Conservation (phyloP, 1,140 invertebrate species). For the Laupala kohalensis region DNA sequence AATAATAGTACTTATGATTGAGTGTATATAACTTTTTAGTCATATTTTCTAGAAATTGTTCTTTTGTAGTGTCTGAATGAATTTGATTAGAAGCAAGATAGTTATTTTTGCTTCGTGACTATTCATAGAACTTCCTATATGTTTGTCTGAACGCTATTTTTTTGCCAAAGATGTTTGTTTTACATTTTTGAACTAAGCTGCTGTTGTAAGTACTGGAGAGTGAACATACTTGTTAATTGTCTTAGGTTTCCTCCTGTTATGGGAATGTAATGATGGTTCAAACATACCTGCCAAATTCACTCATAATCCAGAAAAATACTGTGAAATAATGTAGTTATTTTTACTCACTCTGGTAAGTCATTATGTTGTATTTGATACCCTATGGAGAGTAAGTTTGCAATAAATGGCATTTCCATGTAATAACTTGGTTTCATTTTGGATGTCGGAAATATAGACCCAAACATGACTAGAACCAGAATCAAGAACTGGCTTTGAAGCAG, state of each 20-base stretch:
- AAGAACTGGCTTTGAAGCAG: too few relatives aligned
- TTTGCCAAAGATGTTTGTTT: neutral
- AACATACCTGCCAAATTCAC: neutral
- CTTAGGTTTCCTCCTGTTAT: neutral
- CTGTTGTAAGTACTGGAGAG: neutral
- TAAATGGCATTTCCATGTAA: neutral
- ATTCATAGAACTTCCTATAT: neutral
- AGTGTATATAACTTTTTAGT: neutral
- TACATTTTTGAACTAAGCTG: neutral
- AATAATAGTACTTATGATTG: neutral
- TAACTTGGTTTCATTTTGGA: neutral
- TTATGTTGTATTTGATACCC: neutral
- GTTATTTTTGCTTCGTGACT: neutral
- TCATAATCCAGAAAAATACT: neutral
- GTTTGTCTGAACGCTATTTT: neutral
- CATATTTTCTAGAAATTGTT: neutral
- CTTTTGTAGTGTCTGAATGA: neutral
- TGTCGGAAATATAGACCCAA: too few relatives aligned
- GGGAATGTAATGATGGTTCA: neutral
- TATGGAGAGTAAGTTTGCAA: neutral
- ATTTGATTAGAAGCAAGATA: neutral
- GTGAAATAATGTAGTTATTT: neutral
- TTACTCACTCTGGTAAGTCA: neutral
- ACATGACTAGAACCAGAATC: too few relatives aligned
- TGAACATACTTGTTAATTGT: neutral